These are phyloP conservation scores for Eupelmus urozonus DNA, from an alignment of 2,888 invertebrate genomes.

Conservation along the genomic window DNA sequence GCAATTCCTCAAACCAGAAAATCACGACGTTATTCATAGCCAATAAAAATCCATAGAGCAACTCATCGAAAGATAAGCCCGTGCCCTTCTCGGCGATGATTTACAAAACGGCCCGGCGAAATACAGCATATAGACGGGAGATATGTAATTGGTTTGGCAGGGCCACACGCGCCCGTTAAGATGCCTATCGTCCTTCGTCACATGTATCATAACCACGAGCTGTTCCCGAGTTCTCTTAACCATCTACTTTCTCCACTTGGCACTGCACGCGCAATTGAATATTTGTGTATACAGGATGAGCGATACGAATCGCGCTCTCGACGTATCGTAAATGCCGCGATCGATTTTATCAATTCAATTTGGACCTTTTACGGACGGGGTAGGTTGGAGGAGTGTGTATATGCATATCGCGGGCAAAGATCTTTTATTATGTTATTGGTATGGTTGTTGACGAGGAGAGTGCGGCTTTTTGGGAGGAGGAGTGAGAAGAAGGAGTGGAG, in stretches of 20 bases:
- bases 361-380: conserved; percentile 19
- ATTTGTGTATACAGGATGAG: conserved; percentile 33
- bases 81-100: neutral
- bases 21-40: no score
- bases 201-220: conserved; percentile 27
- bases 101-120: neutral
- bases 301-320: conserved; percentile 2
- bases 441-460: neutral
- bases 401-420: conserved; percentile 20
- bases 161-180: conserved; percentile 25
- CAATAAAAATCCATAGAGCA: no score
- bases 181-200: conserved; percentile 46
- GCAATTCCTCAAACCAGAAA: no score
- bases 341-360: conserved; percentile 58
- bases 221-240: neutral
- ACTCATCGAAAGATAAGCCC: neutral
- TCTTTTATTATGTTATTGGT: conserved; percentile 26
- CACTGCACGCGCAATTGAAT: conserved; percentile 43
- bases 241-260: neutral
- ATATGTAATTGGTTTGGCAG: conserved; percentile 41
- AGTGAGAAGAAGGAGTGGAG: no score
- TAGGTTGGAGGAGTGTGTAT: neutral
- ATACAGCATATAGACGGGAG: neutral
- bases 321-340: conserved; percentile 19
- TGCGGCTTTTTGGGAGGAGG: no score